Conservation (phyloP, 2,888 invertebrate species). For the Ornithoptera priamus region DNA sequence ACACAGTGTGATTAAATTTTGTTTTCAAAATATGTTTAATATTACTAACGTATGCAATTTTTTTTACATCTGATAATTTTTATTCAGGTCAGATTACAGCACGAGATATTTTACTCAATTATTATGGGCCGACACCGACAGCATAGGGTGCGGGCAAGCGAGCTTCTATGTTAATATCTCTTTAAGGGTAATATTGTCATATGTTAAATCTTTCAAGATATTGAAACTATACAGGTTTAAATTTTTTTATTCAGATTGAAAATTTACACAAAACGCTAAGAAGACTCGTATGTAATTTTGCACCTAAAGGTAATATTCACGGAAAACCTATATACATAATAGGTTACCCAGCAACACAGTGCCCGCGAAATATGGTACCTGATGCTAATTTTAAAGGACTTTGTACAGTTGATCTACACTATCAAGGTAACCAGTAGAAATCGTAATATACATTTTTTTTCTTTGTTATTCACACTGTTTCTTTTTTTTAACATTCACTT, state of each 20-base stretch:
- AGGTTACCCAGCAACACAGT: constrained; percentile 64
- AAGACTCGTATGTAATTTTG: constrained; percentile 68
- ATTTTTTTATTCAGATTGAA: constrained; percentile 26
- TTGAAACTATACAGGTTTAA: not conserved
- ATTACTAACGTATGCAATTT: not conserved
- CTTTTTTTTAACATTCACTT: not conserved
- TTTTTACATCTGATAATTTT: not conserved
- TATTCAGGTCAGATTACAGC: constrained; percentile 16
- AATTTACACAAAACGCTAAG: constrained; percentile 46
- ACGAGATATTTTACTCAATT: constrained; percentile 65
- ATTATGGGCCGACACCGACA: constrained; percentile 66
- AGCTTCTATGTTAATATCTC: constrained; percentile 59
- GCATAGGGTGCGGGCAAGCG: constrained; percentile 66
- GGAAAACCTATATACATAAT: constrained; percentile 61
- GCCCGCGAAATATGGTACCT: constrained; percentile 44
- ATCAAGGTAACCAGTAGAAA: constrained; percentile 27
- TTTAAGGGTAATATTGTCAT: not conserved
- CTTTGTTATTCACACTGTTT: constrained; percentile 2
- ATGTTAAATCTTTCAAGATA: too few relatives aligned
- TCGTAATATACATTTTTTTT: not conserved
- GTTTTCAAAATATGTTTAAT: too few relatives aligned
- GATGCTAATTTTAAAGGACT: constrained; percentile 50
- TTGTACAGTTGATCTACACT: constrained; percentile 38
- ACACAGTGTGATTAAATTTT: too few relatives aligned
- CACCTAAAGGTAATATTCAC: constrained; percentile 60